These are phyloP conservation scores for Branchipolynoe longqiensis DNA, from an alignment of 2,888 invertebrate species.

Conservation along the genomic window DNA sequence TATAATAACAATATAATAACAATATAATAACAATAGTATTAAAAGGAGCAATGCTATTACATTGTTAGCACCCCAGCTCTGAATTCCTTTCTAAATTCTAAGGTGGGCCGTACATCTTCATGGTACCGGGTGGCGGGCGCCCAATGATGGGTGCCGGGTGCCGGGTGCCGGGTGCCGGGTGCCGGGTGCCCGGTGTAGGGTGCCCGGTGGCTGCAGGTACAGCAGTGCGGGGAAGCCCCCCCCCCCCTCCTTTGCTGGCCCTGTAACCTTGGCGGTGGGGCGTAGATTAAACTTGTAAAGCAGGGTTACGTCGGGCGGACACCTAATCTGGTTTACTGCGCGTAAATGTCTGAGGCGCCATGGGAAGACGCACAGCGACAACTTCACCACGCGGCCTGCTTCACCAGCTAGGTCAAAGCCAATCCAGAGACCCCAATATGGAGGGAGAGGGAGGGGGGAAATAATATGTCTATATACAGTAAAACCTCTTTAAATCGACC, in stretches of 20 bases:
- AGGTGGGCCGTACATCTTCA: not conserved
- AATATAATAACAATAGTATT: too few relatives aligned
- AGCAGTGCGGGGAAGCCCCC: not conserved
- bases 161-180: not conserved
- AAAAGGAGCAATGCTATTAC: too few relatives aligned
- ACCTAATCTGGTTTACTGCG: slow-evolving; percentile 27
- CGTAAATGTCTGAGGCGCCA: not conserved
- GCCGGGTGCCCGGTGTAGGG: not conserved
- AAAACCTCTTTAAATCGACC: too few relatives aligned
- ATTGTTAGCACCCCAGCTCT: too few relatives aligned
- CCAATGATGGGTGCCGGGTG: not conserved
- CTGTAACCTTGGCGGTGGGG: not conserved
- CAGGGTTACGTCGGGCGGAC: slow-evolving; percentile 13
- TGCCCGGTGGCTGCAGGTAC: not conserved
- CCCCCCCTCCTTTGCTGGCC: too few relatives aligned
- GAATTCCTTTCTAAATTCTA: not conserved
- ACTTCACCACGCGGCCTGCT: not conserved
- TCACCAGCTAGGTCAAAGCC: not conserved
- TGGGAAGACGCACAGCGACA: slow-evolving; percentile 3
- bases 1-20: too few relatives aligned
- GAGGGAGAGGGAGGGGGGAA: not conserved
- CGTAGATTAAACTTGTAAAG: slow-evolving; percentile 41
- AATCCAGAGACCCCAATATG: not conserved
- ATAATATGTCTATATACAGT: too few relatives aligned
- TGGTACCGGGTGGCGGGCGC: not conserved